Conservation (phyloP, 2,888 invertebrate genomes). For the Pteria penguin region DNA sequence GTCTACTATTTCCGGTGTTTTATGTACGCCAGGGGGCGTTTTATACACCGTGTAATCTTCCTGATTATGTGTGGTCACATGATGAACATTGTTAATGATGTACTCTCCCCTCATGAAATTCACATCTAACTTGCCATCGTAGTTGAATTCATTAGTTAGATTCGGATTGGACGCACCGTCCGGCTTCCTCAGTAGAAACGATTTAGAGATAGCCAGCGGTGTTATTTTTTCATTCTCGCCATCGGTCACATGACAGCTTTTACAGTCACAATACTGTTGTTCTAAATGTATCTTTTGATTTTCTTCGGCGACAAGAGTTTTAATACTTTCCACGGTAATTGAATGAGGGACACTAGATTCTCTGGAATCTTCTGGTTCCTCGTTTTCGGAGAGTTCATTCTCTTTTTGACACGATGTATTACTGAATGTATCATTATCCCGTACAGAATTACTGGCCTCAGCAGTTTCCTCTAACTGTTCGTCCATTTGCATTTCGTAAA, state of each 20-base stretch:
- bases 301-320: conserved; percentile 54
- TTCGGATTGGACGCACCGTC: conserved; percentile 97
- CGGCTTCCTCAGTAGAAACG: conserved; percentile 81
- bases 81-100: conserved; percentile 40
- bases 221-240: conserved; percentile 15
- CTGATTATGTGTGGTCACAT: conserved; percentile 35
- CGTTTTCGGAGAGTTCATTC: conserved; percentile 52
- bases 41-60: conserved; percentile 24
- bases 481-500: conserved; percentile 78
- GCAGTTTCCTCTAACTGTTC: conserved; percentile 70
- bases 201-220: conserved; percentile 11
- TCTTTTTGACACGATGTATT: conserved; percentile 68
- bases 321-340: conserved; percentile 56
- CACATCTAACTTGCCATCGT: conserved; percentile 52
- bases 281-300: conserved; percentile 9
- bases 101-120: conserved; percentile 40
- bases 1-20: conserved; percentile 17
- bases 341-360: conserved; percentile 42
- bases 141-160: conserved; percentile 80
- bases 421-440: conserved; percentile 74
- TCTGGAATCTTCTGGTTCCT: conserved; percentile 51
- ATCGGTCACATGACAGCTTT: conserved; percentile 43
- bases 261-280: conserved; percentile 24
- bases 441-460: conserved; percentile 56
- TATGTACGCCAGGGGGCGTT: conserved; percentile 34